Conservation (phyloP, 2,113 vertebrate species). For the Hemiprocne comata region DNA sequence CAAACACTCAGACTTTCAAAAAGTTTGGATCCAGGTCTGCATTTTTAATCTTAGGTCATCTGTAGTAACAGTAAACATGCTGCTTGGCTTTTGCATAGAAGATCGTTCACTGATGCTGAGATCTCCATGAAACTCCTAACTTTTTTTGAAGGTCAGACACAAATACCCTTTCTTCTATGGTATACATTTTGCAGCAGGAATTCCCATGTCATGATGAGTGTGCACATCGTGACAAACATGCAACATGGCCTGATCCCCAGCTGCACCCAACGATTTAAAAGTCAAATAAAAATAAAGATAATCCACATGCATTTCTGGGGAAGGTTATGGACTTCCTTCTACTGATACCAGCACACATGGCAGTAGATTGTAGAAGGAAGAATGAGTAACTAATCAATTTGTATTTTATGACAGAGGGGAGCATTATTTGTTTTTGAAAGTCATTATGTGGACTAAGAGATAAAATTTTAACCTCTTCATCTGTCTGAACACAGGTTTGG, state of each 20-base stretch:
- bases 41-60: not conserved
- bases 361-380: not conserved
- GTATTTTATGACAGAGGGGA: not conserved
- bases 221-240: not conserved
- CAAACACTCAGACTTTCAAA: not conserved
- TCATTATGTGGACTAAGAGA: not conserved
- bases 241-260: not conserved
- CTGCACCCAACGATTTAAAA: not conserved
- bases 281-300: slow-evolving; percentile 15
- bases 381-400: not conserved
- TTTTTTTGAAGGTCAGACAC: not conserved
- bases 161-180: not conserved
- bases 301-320: not conserved
- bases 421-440: slow-evolving; percentile 14
- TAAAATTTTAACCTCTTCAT: not conserved
- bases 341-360: not conserved
- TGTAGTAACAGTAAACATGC: not conserved
- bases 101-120: not conserved
- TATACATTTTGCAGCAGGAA: not conserved
- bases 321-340: not conserved
- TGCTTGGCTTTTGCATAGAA: not conserved
- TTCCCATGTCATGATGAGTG: not conserved
- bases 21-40: not conserved
- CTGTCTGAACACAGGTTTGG: not conserved
- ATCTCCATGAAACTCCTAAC: not conserved